Evolutionary conservation across 1,140 invertebrate species (phyloP), one percentile per base, ranked within the genome.

Genomic region (Drosophila rhopaloa): DNA sequence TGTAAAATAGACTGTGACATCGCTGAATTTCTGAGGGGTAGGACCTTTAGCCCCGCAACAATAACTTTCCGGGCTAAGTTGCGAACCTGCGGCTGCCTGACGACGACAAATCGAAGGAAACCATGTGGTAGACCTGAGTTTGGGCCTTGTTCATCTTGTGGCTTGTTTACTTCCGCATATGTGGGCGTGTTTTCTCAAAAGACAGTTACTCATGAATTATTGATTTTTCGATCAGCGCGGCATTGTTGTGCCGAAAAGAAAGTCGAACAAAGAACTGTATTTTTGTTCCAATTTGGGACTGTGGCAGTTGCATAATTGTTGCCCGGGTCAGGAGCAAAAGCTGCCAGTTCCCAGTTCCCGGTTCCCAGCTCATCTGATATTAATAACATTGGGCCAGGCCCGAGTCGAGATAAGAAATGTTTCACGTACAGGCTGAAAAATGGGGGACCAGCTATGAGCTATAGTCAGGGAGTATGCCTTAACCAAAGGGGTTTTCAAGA

Each of bases 131-230:
- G 35, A 62, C 57, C 73, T 74, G 47, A 61, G 48, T 63, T 59
- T 37, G 51, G 56, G 54, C 57, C 79, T 76, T 89, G 84, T 88
- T 86, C 83, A 83, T 86, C 81, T 79, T 88, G 83, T 65, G 83
- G 83, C 84, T 83, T 89, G 67, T 83, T 88, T 77, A 85, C 74
- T 85, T 73, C 80, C 81, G 82, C 79, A 88, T 80, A 88, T 82
- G 71, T 82, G 76, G 27, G 55, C 67, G 50, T 67, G 50, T 50
- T 67, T 53, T 24, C 65, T 65, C 14, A 68, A 67, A 68, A 68
- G 51, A 50, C 58, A 51, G 48, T 38, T 57, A 60, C 59, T 66
- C 79, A 77, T 86, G 83, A 86, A 86, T 88, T 86, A 86, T 88
- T 88, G 83, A 86, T 86, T 88, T 86, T 86, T 88, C 84, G 83